Base-by-base conservation (phyloP, 2,888 invertebrate genomes). In the Mycalesis mineus region DNA sequence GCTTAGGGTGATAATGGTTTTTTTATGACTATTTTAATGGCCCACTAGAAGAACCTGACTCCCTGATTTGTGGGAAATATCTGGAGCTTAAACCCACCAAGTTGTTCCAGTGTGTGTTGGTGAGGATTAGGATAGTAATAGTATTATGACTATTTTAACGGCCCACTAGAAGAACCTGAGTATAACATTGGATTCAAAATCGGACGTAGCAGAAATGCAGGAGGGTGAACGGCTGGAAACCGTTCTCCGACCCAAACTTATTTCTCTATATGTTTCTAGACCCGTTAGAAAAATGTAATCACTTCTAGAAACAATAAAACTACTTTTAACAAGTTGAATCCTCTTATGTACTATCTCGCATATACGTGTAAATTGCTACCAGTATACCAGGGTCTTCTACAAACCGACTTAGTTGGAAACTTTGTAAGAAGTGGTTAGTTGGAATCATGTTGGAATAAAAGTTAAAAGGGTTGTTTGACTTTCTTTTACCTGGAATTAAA, bases 381-480 rank as follows among this genome's bases (percentile, higher is more conserved):
- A 42, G 59, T 58, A 52, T 58, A 68, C 67, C 67, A 64, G 65
- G 68, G 64, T 69, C 37, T 50, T 40, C 47, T 52, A 48, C 7
- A 36, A 15, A 45, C 55, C 29, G 15, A 51, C 51, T 52, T 44
- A 40, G 39, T 50, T 47, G 37, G 14, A 57, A 55, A 57, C 55
- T 58, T 61, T 47, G 47, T 22, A 31, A 54, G 41, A 60, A 39
- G 51, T 47, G 57, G 57, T 57, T 60, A 57, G 45, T 51, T 55
- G 42, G 54, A 50, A 57, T 57, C 45, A 54, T 51, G 50, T 55
- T 57, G 52, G 54, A 50, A 57, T 57, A 51, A 54, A 57, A 40
- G 50, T 57, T 60, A 57, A 49, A 60, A 28, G 14, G 33, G 28
- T 50, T 44, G 8, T 56, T 36, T 6, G 37, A 50, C 8, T 56